Conservation (phyloP, 2,888 invertebrate genomes). For the Aelia acuminata region DNA sequence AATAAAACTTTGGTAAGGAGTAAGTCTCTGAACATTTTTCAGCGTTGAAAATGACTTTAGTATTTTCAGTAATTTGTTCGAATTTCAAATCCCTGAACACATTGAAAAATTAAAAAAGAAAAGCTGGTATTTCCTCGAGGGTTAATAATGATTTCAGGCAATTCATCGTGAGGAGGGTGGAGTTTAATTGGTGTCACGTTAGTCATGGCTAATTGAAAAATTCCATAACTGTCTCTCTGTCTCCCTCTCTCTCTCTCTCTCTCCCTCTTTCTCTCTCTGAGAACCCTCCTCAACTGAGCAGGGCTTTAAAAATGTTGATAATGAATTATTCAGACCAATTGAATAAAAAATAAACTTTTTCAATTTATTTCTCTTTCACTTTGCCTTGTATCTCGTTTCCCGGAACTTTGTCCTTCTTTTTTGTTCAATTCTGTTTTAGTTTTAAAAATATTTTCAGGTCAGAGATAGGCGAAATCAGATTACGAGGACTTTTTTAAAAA, state of each 20-base stretch:
- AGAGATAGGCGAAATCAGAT: background rate
- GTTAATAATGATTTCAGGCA: background rate
- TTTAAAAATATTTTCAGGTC: background rate
- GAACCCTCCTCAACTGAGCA: background rate
- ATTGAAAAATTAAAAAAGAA: background rate
- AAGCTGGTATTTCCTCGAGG: background rate
- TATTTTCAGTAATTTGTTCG: no score
- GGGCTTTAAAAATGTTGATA: constrained; percentile 11
- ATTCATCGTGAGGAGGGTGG: background rate
- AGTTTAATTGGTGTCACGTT: constrained; percentile 30
- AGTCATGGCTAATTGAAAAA: constrained; percentile 35
- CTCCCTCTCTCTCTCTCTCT: background rate
- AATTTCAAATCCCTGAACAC: background rate
- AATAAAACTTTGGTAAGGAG: no score
- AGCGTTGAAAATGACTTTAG: no score
- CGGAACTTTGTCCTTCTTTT: background rate
- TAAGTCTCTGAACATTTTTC: no score
- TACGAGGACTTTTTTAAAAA: background rate
- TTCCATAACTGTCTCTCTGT: constrained; percentile 3
- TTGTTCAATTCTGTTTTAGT: background rate
- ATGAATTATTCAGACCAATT: background rate
- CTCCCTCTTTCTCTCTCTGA: background rate
- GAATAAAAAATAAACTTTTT: constrained; percentile 26
- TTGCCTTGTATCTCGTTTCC: background rate
- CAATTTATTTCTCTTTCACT: constrained; percentile 4